Conservation (phyloP, 64 coral and sea anemone genomes). For the Montipora capricornis region DNA sequence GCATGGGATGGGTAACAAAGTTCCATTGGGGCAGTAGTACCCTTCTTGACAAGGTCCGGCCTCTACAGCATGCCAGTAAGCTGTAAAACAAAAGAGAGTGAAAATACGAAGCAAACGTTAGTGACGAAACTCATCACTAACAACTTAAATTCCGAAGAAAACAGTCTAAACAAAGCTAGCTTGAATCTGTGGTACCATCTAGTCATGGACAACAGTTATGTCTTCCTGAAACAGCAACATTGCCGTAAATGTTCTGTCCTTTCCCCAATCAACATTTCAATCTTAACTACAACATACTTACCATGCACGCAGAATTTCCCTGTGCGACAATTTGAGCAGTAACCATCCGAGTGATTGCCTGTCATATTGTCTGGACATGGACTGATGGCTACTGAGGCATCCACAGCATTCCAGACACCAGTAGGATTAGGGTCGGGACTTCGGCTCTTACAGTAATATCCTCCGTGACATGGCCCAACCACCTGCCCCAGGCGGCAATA, state of each 20-base stretch:
- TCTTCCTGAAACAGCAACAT: no score
- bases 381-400: constrained; percentile 23
- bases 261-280: no score
- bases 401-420: constrained; percentile 2
- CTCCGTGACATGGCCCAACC: constrained; percentile 75
- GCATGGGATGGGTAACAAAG: constrained; percentile 78
- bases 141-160: no score
- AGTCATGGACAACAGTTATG: no score
- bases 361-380: background rate
- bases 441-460: constrained; percentile 93
- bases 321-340: constrained; percentile 7
- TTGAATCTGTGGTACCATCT: no score
- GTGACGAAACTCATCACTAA: no score
- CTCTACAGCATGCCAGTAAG: constrained; percentile 56
- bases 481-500: constrained; percentile 88
- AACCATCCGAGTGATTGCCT: background rate
- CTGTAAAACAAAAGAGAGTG: background rate
- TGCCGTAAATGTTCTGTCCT: no score
- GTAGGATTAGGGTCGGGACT: constrained; percentile 87
- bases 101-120: background rate
- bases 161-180: no score
- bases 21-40: constrained; percentile 94
- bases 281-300: background rate
- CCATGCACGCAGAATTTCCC: constrained; percentile 4
- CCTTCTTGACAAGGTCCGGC: constrained; percentile 86